Evolutionary conservation across 2,113 vertebrate species (phyloP).

Genomic region (Brachyhypopomus occidentalis): DNA sequence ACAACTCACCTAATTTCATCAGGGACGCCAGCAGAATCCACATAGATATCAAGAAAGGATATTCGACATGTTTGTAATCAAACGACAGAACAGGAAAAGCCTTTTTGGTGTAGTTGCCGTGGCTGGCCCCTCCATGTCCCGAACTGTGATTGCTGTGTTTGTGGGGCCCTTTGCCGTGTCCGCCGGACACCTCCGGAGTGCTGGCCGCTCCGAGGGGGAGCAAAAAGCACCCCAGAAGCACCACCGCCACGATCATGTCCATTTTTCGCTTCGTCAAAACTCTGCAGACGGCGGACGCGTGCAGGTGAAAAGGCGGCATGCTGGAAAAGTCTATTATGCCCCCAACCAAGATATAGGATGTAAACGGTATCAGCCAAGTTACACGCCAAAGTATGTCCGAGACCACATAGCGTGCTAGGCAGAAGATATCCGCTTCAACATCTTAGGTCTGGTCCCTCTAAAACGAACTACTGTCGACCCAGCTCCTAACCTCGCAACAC

Average conservation of each 20-base stretch:
- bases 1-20: conserved; percentile 92
- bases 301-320: neutral
- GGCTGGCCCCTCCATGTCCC: fast-evolving
- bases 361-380: neutral
- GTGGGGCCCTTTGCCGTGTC: neutral
- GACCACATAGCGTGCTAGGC: too few relatives aligned
- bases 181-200: conserved; percentile 51
- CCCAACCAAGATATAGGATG: neutral
- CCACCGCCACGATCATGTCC: conserved; percentile 56
- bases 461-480: neutral
- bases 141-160: fast-evolving
- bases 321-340: neutral
- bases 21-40: conserved; percentile 95
- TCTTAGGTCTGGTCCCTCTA: neutral
- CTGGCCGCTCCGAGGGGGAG: conserved; percentile 57
- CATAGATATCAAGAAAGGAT: conserved; percentile 87
- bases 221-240: conserved; percentile 58
- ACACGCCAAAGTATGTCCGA: too few relatives aligned
- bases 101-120: conserved; percentile 70
- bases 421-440: neutral
- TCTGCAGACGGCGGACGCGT: neutral
- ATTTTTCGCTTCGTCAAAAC: neutral
- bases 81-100: conserved; percentile 86
- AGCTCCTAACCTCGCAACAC: too few relatives aligned
- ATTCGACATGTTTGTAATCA: conserved; percentile 76